Evolutionary conservation across 1,140 invertebrate genomes (phyloP), one percentile per base, ranked within the genome.

Genomic region (Leptinotarsa texana): DNA sequence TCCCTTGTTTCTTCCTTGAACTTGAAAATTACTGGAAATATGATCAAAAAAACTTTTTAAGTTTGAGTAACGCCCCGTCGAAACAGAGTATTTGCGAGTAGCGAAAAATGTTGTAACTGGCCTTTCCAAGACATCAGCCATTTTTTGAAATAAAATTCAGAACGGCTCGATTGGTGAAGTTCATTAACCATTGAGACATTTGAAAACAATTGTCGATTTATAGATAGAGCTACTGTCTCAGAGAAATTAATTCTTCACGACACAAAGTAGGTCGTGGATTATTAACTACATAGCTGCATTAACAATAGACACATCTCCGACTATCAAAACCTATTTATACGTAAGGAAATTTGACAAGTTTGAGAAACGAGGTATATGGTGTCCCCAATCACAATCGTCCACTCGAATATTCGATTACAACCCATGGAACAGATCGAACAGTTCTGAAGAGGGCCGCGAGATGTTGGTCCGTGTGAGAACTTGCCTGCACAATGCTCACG

Each of bases 401-500:
- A 70, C 24, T 49, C 21, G 15, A 22, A 57, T 42, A n/a, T 27
- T 17, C 24, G 13, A 8, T 22, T 11, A 24, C 65, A 42, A 42
- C 13, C 42, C 17, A n/a, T 15, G 6, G 18, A 27, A 6, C 0
- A 6, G 15, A 67, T 17, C 27, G 65, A 67, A 24, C 51, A 18
- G 15, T 4, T 15, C 51, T 57, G 51, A 57, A 57, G 17, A 57
- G 51, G 51, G n/a, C 51, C 51, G 51, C 51, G 51, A 15, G 51
- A 17, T 18, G 15, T 15, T 57, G 15, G 51, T 57, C 6, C 27
- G 79, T 80, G 77, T 80, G 79, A 80, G 76, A 80, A 80, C 77
- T 75, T 75, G 79, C 77, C 72, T 65, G 73, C 75, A 77, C 78
- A 79, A 79, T 79, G 76, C 75, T 75, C 74, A 75, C 69, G 74